Evolutionary conservation across 2,888 invertebrate species (phyloP), one percentile per base, ranked within the genome.

Genomic region (Campoletis raptor): DNA sequence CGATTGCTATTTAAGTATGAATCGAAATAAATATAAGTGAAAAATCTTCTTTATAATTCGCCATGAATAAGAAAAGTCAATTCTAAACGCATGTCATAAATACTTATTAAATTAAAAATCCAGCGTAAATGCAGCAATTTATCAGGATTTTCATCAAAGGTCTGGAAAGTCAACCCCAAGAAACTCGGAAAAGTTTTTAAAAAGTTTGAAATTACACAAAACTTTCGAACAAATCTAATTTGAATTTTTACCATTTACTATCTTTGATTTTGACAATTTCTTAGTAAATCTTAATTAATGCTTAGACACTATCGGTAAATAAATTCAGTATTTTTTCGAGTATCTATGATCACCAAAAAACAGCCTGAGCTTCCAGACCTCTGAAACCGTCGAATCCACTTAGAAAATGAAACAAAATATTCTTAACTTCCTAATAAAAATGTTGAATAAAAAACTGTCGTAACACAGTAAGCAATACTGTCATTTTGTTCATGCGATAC

Each of bases 11-110:
- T 30, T 48, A 48, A 70, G 48, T 48, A 48, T 18, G 40, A 9
- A 67, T 40, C 36, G 24, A 67, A 69, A 69, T 69, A 45, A 15
- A 30, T 24, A 70, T 45, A 7, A 69, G 12, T 48, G 70, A 48
- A 40, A 21, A 48, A 45, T 45, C 45, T 42, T 21, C 18, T 70
- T 48, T 9, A 70, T 30, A 48, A 48, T n/a, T 48, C 48, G 45
- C 18, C 9, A 30, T 48, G 0, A 21, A 36, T 15, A 70, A 18
- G 18, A 48, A 48, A 70, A 48, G 18, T 18, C 24, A 70, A 70
- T 70, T 45, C 2, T 70, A 48, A 48, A 48, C 30, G 24, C 48
- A 36, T 12, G 52, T 30, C 15, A 30, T 48, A n/a, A 15, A 61
- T 30, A 61, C 61, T 61, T 30, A 61, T 61, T 30, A 30, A 30